Conservation (phyloP, 2,888 invertebrate genomes). For the Tetranychus truncatus region DNA sequence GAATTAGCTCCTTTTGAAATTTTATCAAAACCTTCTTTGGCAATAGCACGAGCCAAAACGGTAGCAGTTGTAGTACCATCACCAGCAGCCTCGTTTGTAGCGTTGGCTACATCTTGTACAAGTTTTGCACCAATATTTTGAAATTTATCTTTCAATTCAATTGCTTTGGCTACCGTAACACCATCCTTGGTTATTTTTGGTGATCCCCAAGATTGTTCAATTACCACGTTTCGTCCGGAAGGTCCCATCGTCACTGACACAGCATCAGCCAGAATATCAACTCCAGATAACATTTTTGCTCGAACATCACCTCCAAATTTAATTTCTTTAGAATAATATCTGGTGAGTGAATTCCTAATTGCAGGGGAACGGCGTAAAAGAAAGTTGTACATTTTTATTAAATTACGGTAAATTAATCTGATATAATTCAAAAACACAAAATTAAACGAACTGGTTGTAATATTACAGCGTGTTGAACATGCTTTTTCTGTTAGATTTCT, state of each 20-base stretch:
- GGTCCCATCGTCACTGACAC: conserved; percentile 99
- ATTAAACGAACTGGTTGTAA: too few relatives aligned
- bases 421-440: too few relatives aligned
- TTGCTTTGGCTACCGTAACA: conserved; percentile 89
- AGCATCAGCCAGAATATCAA: conserved; percentile 90
- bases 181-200: conserved; percentile 99
- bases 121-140: conserved; percentile 96
- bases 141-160: conserved; percentile 94
- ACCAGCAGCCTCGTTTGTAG: conserved; percentile 97
- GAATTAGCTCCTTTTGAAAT: conserved; percentile 95
- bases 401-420: too few relatives aligned
- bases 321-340: conserved; percentile 64
- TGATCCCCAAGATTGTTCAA: conserved; percentile 98
- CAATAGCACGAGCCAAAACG: conserved; percentile 87
- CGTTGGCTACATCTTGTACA: conserved; percentile 97
- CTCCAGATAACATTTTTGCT: conserved; percentile 91
- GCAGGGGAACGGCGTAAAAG: background rate
- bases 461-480: too few relatives aligned
- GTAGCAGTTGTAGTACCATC: conserved; percentile 97
- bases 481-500: too few relatives aligned
- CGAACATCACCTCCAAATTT: conserved; percentile 93
- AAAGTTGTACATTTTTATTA: background rate
- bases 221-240: conserved; percentile 82
- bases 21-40: conserved; percentile 96
- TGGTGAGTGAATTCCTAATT: background rate